Conservation (phyloP, 2,888 invertebrate genomes). For the Sphecodes monilicornis region DNA sequence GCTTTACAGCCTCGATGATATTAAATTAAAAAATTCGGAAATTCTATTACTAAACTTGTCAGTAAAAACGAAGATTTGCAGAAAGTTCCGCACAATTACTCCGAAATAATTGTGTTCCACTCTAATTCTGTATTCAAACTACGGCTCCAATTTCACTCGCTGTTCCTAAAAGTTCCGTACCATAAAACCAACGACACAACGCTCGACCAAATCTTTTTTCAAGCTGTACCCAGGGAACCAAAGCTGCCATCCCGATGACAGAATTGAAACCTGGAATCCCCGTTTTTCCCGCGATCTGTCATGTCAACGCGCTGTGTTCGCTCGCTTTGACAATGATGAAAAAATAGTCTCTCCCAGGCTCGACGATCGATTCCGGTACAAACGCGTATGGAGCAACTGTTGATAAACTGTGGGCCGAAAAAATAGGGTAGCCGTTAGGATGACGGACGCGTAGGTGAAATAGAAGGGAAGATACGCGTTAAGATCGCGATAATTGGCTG, state of each 20-base stretch:
- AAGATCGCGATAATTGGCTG: conserved; percentile 76
- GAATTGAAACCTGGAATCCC: conserved; percentile 18
- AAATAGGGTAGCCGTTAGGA: conserved; percentile 1
- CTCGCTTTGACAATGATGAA: conserved; percentile 21
- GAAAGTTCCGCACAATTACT: background rate
- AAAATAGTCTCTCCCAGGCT: conserved; percentile 21
- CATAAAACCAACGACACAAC: background rate
- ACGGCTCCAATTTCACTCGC: background rate
- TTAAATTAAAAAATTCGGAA: no score
- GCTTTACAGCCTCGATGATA: no score
- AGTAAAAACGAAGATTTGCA: background rate
- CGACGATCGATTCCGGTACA: conserved; percentile 16
- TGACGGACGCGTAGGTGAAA: background rate
- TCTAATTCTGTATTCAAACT: background rate
- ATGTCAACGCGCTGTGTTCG: background rate
- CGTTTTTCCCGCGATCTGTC: background rate
- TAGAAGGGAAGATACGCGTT: background rate
- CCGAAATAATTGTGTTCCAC: background rate
- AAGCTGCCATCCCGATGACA: background rate
- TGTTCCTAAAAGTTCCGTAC: background rate
- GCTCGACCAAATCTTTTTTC: background rate
- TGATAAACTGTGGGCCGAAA: background rate
- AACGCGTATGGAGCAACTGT: background rate
- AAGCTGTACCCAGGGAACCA: background rate
- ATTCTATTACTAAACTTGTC: no score